Conservation (phyloP, 2,113 vertebrate genomes). For the Rhinichthys klamathensis region DNA sequence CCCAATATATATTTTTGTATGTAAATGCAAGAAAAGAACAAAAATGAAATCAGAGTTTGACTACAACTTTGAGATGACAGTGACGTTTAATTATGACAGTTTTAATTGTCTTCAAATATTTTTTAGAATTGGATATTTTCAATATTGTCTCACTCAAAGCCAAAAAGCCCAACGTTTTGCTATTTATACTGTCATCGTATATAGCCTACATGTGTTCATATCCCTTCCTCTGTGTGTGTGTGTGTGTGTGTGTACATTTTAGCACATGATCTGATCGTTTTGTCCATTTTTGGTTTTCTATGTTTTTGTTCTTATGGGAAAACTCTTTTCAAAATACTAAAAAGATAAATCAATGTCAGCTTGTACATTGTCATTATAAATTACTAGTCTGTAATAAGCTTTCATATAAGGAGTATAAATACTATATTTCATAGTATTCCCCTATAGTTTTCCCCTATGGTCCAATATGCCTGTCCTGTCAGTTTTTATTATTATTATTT, state of each 20-base stretch:
- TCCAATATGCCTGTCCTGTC: background rate
- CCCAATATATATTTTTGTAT: conserved; percentile 63
- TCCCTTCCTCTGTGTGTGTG: conserved; percentile 24
- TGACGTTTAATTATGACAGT: background rate
- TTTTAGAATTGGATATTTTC: conserved; percentile 27
- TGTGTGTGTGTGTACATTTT: background rate
- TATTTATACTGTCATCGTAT: conserved; percentile 50
- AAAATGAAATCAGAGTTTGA: conserved; percentile 14
- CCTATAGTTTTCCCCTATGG: background rate
- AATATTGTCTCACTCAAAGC: conserved; percentile 9
- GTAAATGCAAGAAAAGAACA: conserved; percentile 42
- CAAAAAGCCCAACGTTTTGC: conserved; percentile 18
- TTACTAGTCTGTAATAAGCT: conserved; percentile 3
- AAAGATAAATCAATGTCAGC: background rate
- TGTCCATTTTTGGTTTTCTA: background rate
- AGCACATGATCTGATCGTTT: background rate
- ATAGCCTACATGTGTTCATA: conserved; percentile 30
- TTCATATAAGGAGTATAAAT: conserved; percentile 10
- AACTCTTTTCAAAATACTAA: background rate
- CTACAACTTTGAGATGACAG: conserved; percentile 10
- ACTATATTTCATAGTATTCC: background rate
- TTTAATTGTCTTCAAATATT: background rate
- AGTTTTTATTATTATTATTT: background rate
- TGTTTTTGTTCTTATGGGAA: conserved; percentile 3
- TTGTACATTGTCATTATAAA: conserved; percentile 9